Evolutionary conservation across 1,140 invertebrate genomes (phyloP).

Genomic region (Drosophila lacertosa): DNA sequence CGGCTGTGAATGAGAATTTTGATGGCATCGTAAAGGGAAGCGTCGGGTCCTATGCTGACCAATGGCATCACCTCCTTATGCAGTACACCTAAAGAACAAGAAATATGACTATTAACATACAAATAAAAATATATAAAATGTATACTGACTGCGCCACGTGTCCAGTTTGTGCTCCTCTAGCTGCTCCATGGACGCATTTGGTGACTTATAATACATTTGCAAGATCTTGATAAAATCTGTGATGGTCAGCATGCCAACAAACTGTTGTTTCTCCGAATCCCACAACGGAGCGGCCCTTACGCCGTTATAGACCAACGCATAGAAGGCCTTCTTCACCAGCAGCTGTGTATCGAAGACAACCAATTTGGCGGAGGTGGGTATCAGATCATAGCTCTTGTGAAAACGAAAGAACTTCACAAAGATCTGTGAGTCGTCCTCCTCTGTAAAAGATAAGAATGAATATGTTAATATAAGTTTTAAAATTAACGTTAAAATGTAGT

Average conservation of each 20-base stretch:
- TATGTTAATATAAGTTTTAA: not conserved
- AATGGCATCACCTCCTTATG: constrained; percentile 92
- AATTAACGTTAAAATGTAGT: not conserved
- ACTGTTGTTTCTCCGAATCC: constrained; percentile 96
- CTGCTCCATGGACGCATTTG: constrained; percentile 96
- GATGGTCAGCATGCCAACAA: constrained; percentile 99
- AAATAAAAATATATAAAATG: not conserved
- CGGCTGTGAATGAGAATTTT: constrained; percentile 95
- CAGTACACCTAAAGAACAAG: constrained; percentile 88
- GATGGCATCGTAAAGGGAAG: constrained; percentile 96
- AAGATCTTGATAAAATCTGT: constrained; percentile 99
- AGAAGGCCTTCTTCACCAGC: constrained; percentile 99
- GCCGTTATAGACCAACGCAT: constrained; percentile 99
- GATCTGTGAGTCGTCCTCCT: constrained; percentile 97
- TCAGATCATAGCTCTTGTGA: constrained; percentile 99
- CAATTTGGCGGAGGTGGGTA: constrained; percentile 99
- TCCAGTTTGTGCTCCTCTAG: constrained; percentile 98
- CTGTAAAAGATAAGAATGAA: constrained; percentile 87
- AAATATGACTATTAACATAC: not conserved
- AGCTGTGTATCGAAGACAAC: constrained; percentile 99
- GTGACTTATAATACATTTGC: constrained; percentile 98
- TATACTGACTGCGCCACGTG: constrained; percentile 93
- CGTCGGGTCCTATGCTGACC: constrained; percentile 94
- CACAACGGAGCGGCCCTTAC: constrained; percentile 98
- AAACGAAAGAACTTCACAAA: constrained; percentile 99